Base-by-base conservation (phyloP, 2,888 invertebrate genomes). In the Pheosia tremula region DNA sequence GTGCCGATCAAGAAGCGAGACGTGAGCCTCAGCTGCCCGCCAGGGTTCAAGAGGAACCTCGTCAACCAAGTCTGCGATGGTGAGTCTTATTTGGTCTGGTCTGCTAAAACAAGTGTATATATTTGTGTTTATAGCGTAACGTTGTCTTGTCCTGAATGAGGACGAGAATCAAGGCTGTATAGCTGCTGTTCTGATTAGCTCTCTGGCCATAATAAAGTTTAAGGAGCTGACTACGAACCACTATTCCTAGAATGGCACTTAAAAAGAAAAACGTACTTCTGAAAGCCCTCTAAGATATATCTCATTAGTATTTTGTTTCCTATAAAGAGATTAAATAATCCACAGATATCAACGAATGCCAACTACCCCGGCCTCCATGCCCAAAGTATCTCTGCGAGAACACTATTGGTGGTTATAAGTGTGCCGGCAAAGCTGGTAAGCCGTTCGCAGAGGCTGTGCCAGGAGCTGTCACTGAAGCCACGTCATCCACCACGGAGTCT, bases 321-420 rank as follows among this genome's bases (percentile, higher is more conserved):
- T 47, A n/a, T 24, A 54, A 53, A 56, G 62, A 36, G 37, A 52
- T 6, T 36, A 5, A 36, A 3, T 9, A 36, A 9, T 58, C 61
- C 56, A 39, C 72, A 91, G 99, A 99, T 83, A 96, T 99, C 45
- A 96, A 99, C 82, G 99, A 99, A 88, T 99, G 99, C 59, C 89
- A 91, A 56, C 79, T 90, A 0, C 88, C 93, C 0, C 82, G 88
- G 0, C 93, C 94, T 0, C 93, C 93, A 0, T 94, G 94, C 60
- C 89, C 93, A 0, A 92, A 91, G 64, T 93, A 93, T 69, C 81
- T 93, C 1, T 94, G 94, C 60, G 89, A 92, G 78, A 94, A 94
- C 74, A 92, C 94, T 0, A 90, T 94, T 45, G 94, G 94, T 0
- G 94, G 90, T 0, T 94, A 85, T 83, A 93, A 88, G 64, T 94